A percentile compares a stretch with the other conserved stretches of the same genome.
Conservation (phyloP, 2,113 vertebrate species). For the Hydrolagus affinis region DNA sequence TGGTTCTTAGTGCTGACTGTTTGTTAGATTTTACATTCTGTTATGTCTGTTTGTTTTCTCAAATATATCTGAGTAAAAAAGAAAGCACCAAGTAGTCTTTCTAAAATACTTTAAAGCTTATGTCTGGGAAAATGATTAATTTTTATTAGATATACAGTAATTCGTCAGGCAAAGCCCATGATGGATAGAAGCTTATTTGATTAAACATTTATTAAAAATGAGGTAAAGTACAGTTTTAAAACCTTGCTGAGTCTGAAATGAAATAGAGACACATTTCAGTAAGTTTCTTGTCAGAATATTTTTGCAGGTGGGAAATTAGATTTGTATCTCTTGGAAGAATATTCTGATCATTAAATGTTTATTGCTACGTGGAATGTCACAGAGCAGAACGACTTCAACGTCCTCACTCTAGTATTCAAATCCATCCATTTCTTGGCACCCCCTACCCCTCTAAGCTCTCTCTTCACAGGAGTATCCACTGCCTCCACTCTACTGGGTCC, state of each 20-base stretch:
- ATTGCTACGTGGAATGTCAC: not conserved
- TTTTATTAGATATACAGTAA: not conserved
- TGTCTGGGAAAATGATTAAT: not conserved
- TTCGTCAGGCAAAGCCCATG: too few species aligned
- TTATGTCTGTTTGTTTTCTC: not conserved
- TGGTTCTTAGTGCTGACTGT: too few species aligned
- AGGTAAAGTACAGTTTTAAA: not conserved
- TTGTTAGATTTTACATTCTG: too few species aligned
- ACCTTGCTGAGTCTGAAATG: not conserved
- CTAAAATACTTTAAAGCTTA: not conserved
- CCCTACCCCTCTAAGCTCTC: too few species aligned
- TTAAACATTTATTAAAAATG: not conserved
- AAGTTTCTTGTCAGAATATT: not conserved
- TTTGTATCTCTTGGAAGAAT: not conserved
- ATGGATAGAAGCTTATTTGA: not conserved
- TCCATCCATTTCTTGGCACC: too few species aligned
- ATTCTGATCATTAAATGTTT: not conserved
- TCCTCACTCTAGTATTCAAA: too few species aligned
- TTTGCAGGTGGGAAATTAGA: not conserved
- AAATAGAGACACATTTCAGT: not conserved
- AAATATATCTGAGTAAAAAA: not conserved
- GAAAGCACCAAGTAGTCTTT: too few species aligned
- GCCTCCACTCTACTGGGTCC: too few species aligned
- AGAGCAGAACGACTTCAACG: too few species aligned
- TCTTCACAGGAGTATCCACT: too few species aligned